phyloP scores from a whole-genome alignment of 37 sponge, comb jelly and placozoan genomes.

The Geodia barretti region DNA sequence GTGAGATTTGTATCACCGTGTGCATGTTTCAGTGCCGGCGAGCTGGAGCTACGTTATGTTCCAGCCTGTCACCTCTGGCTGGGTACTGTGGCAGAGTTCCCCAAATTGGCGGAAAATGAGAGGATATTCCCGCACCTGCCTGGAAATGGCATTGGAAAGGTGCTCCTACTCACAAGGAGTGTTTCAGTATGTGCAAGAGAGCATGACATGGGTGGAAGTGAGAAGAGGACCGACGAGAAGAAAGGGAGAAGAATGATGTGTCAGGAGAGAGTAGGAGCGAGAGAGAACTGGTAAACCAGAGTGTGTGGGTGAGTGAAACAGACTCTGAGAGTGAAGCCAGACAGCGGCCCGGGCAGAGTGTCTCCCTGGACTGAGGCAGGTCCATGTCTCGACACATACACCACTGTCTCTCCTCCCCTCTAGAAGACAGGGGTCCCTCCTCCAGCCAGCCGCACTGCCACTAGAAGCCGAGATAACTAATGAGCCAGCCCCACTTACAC shows the following conservation, averaged over 20 bases:
- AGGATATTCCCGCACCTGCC: no score
- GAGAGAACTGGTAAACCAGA: not conserved
- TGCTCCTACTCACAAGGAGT: no score
- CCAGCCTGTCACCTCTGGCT: not conserved
- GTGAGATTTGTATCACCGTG: no score
- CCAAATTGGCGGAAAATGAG: not conserved
- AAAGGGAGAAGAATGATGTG: no score
- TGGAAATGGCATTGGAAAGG: not conserved
- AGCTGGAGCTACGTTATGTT: not conserved
- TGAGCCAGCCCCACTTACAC: no score
- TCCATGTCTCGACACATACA: no score
- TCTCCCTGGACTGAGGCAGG: not conserved
- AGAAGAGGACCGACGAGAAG: no score
- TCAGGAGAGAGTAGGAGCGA: not conserved
- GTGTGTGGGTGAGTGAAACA: not conserved
- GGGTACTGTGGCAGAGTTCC: not conserved
- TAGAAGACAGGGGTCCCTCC: no score
- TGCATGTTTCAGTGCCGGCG: not conserved
- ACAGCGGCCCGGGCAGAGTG: not conserved
- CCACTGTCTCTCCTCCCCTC: no score
- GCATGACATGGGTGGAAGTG: not conserved
- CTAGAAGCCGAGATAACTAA: no score
- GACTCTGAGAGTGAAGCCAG: not conserved
- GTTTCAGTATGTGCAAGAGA: not conserved
- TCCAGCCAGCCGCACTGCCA: no score